These are phyloP conservation scores for Bradysia coprophila DNA, from an alignment of 1,140 invertebrate genomes.

Conservation along the genomic window DNA sequence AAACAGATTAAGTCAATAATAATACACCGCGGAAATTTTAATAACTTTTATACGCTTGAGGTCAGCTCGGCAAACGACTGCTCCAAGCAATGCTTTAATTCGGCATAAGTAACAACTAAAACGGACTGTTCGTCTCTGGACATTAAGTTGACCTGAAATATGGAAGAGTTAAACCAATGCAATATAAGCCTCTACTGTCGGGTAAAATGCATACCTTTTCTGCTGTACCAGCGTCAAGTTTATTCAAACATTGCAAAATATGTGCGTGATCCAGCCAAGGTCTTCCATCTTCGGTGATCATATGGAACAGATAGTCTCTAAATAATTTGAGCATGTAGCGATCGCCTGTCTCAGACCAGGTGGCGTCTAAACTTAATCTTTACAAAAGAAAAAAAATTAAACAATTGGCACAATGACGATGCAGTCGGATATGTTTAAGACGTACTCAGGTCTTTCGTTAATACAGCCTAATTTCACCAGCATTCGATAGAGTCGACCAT, in stretches of 20 bases:
- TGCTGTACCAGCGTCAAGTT: slow-evolving; percentile 71
- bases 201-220: slow-evolving; percentile 50
- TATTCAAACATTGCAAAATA: slow-evolving; percentile 84
- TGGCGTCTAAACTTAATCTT: slow-evolving; percentile 76
- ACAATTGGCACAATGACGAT: slow-evolving; percentile 8
- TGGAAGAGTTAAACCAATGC: neutral
- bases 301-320: slow-evolving; percentile 93
- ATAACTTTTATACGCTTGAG: slow-evolving; percentile 30
- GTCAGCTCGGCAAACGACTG: slow-evolving; percentile 75
- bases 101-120: slow-evolving; percentile 82
- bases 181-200: no score
- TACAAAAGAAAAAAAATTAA: no score
- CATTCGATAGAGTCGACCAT: slow-evolving; percentile 78
- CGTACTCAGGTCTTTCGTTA: slow-evolving; percentile 85
- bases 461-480: slow-evolving; percentile 80
- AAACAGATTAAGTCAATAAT: no score
- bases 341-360: slow-evolving; percentile 95
- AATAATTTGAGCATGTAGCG: slow-evolving; percentile 96
- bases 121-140: slow-evolving; percentile 92
- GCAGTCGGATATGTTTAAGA: slow-evolving; percentile 7
- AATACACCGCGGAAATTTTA: no score
- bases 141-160: slow-evolving; percentile 72
- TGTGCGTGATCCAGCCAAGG: slow-evolving; percentile 95
- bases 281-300: slow-evolving; percentile 73
- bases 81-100: slow-evolving; percentile 88